phyloP scores from a whole-genome alignment of 1,140 invertebrate genomes.

The Carcinoscorpius rotundicauda region DNA sequence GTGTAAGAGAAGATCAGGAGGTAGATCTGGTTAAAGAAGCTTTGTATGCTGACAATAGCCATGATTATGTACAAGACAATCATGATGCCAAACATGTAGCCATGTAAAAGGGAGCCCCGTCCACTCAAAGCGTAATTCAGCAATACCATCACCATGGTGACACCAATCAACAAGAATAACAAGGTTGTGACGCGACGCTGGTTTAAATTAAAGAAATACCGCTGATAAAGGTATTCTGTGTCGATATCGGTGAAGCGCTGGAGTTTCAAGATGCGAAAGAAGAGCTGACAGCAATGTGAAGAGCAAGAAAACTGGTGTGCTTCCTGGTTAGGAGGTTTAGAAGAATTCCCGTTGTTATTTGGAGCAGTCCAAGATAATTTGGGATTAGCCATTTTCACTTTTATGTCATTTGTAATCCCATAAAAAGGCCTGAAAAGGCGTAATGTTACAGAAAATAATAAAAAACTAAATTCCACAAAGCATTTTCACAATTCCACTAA shows the following conservation, averaged over 20 bases:
- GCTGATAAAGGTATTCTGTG: constrained; percentile 78
- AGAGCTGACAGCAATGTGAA: too few relatives aligned
- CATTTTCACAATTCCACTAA: too few relatives aligned
- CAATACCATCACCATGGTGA: constrained; percentile 46
- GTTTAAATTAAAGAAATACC: constrained; percentile 85
- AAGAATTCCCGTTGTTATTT: too few relatives aligned
- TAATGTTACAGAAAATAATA: too few relatives aligned
- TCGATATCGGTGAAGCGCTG: background rate
- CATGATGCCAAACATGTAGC: constrained; percentile 30
- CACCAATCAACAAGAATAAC: constrained; percentile 54
- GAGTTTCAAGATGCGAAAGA: too few relatives aligned
- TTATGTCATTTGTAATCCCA: too few relatives aligned
- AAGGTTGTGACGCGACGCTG: constrained; percentile 77
- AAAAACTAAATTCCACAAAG: too few relatives aligned
- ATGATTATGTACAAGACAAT: constrained; percentile 45
- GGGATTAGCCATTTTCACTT: too few relatives aligned
- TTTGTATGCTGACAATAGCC: constrained; percentile 57
- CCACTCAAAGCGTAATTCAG: constrained; percentile 33
- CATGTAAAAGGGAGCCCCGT: constrained; percentile 24
- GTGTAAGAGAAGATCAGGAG: constrained; percentile 67
- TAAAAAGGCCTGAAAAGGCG: too few relatives aligned
- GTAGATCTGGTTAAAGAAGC: constrained; percentile 75
- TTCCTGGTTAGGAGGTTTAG: too few relatives aligned
- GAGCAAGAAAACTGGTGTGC: too few relatives aligned
- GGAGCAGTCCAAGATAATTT: too few relatives aligned